Evolutionary conservation across 64 coral and sea anemone genomes (phyloP).

Genomic region (Astreopora myriophthalma): DNA sequence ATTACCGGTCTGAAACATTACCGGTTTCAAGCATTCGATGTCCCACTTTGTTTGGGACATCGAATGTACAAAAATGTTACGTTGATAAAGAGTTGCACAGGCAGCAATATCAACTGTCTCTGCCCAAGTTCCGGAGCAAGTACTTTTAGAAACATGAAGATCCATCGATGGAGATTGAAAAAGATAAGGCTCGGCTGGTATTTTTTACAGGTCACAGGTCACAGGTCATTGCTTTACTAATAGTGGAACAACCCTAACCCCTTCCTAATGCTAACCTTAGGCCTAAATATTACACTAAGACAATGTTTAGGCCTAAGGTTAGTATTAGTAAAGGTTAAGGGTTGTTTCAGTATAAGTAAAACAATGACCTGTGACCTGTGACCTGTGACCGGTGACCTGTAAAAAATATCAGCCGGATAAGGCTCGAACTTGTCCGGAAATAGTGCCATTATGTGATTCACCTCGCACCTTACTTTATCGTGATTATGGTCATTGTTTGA

Average conservation of each 20-base stretch:
- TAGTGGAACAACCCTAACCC: no score
- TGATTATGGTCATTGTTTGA: not conserved
- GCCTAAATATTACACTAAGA: no score
- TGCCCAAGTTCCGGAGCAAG: slow-evolving; percentile 19
- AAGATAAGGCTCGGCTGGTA: not conserved
- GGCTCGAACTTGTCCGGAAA: slow-evolving; percentile 5
- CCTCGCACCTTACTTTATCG: not conserved
- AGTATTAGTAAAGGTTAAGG: no score
- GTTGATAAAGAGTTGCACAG: slow-evolving; percentile 11
- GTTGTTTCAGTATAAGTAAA: no score
- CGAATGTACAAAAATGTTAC: slow-evolving; percentile 20
- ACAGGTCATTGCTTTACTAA: no score
- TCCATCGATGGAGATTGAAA: not conserved
- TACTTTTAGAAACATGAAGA: slow-evolving; percentile 4
- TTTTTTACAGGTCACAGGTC: no score
- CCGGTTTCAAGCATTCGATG: no score
- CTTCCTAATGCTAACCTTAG: no score
- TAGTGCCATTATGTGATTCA: not conserved
- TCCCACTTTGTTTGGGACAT: slow-evolving; percentile 23
- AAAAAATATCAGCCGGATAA: no score
- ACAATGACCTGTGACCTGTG: no score
- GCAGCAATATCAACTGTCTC: slow-evolving; percentile 28
- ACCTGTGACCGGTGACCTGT: no score
- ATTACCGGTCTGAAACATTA: not conserved
- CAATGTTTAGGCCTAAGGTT: no score